Evolutionary conservation across 2,797 vertebrate genomes (phyloP).

Genomic region (Platalea minor): DNA sequence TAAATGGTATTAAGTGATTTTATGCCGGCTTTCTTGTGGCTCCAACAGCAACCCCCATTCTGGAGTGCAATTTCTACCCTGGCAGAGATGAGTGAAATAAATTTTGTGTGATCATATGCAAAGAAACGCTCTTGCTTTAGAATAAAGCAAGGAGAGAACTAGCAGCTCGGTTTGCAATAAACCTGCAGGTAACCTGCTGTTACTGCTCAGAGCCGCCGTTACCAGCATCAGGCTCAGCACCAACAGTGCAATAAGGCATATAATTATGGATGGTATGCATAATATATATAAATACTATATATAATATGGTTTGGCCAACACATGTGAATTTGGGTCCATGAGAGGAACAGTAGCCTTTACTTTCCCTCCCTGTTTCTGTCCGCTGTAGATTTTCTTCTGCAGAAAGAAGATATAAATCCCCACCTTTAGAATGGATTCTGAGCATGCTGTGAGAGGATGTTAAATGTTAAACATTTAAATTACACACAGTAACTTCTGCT

Average conservation of each 20-base stretch:
- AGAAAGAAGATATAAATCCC: neutral
- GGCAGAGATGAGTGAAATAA: neutral
- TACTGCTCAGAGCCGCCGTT: neutral
- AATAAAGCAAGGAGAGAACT: neutral
- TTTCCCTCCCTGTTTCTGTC: neutral
- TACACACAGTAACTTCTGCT: neutral
- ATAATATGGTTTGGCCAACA: neutral
- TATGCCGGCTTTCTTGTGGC: neutral
- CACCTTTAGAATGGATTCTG: neutral
- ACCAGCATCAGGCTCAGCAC: neutral
- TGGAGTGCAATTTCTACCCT: neutral
- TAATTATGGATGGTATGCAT: neutral
- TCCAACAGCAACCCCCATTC: neutral
- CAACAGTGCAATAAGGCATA: neutral
- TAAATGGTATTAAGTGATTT: neutral
- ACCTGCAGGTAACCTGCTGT: neutral
- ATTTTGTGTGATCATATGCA: neutral
- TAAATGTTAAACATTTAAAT: neutral
- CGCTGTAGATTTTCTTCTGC: neutral
- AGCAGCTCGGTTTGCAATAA: neutral
- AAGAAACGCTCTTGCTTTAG: neutral
- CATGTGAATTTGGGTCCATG: neutral
- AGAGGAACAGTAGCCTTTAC: neutral
- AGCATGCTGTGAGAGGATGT: neutral
- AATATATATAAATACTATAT: neutral